Percentiles rank a stretch among this genome's conserved stretches.
These are phyloP conservation scores for Acromyrmex heyeri DNA, from an alignment of 1,140 invertebrate genomes.

Conservation along the genomic window DNA sequence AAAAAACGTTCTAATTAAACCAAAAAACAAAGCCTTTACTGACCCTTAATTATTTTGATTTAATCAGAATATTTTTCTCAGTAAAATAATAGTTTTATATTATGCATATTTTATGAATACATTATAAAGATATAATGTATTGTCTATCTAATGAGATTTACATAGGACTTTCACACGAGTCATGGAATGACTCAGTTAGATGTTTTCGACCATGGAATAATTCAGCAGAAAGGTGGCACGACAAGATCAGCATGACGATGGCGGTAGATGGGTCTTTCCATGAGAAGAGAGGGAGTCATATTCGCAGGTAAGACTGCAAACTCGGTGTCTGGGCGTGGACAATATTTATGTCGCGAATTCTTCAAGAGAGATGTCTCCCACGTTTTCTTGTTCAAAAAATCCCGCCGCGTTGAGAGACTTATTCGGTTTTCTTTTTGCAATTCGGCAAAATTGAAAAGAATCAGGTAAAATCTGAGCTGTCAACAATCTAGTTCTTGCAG, in stretches of 20 bases:
- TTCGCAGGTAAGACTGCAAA: conserved; percentile 39
- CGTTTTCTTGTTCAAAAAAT: conserved; percentile 16
- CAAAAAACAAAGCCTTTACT: too few relatives aligned
- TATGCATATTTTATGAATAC: conserved; percentile 8
- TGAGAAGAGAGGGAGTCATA: conserved; percentile 1
- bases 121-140: background rate
- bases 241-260: conserved; percentile 44
- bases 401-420: background rate
- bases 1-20: too few relatives aligned
- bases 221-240: conserved; percentile 16
- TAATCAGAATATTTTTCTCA: too few relatives aligned
- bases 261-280: background rate
- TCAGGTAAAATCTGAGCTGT: conserved; percentile 27
- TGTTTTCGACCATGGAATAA: conserved; percentile 11
- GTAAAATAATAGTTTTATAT: too few relatives aligned
- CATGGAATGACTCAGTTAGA: conserved; percentile 15
- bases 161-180: background rate
- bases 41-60: too few relatives aligned
- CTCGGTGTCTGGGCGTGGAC: conserved; percentile 63
- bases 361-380: conserved; percentile 1
- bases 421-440: conserved; percentile 32
- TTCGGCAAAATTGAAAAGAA: conserved; percentile 34
- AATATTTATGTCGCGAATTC: conserved; percentile 75
- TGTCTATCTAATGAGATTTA: background rate
- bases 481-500: conserved; percentile 20